phyloP scores from a whole-genome alignment of 2,797 vertebrate genomes.

The Pseudomugil tenellus region DNA sequence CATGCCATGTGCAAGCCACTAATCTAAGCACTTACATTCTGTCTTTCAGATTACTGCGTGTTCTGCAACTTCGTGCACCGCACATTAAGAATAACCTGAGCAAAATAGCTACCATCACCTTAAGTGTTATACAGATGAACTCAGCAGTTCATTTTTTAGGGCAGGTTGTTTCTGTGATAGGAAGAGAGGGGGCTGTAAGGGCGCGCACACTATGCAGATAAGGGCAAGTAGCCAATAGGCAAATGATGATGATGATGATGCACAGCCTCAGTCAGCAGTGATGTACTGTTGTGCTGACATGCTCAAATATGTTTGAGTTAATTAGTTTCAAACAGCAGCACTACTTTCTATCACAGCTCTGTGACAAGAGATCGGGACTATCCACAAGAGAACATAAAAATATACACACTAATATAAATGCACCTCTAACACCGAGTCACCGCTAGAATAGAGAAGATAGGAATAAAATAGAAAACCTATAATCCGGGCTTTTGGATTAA shows the following conservation, averaged over 20 bases:
- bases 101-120: conserved; percentile 16
- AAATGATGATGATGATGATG: conserved; percentile 62
- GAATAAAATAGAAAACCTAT: conserved; percentile 82
- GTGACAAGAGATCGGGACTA: conserved; percentile 31
- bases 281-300: conserved; percentile 72
- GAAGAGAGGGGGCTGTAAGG: conserved; percentile 33
- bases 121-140: conserved; percentile 34
- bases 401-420: conserved; percentile 28
- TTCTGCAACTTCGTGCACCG: conserved; percentile 2
- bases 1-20: conserved; percentile 27
- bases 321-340: conserved; percentile 71
- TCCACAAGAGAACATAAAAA: conserved; percentile 30
- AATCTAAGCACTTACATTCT: conserved; percentile 40
- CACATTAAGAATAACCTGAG: conserved; percentile 8
- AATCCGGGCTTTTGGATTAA: conserved; percentile 83
- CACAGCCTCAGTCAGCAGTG: conserved; percentile 60
- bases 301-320: conserved; percentile 70
- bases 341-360: conserved; percentile 37
- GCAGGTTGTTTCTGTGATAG: conserved; percentile 35
- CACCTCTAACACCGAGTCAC: conserved; percentile 48
- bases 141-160: conserved; percentile 47
- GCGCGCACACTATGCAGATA: conserved; percentile 36
- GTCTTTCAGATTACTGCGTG: conserved; percentile 26
- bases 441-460: conserved; percentile 63
- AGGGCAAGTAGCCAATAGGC: conserved; percentile 67